Evolutionary conservation across 2,797 vertebrate genomes (phyloP), one percentile per base, ranked within the genome.

Genomic region (Hypotaenidia philippensis): DNA sequence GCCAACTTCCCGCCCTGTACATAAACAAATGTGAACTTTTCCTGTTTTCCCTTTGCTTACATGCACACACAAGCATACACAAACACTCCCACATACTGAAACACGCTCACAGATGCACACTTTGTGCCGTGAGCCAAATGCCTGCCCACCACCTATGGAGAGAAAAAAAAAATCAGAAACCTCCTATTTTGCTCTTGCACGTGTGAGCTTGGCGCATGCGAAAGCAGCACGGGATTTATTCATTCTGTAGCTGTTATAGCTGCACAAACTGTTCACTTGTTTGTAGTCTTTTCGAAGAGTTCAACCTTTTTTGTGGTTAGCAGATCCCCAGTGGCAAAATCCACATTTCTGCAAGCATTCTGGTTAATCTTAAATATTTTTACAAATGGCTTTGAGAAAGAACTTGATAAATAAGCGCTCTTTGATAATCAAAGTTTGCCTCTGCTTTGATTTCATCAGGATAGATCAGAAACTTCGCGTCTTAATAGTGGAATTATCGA

Each of bases 321-420:
- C 69, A 87, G 77, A 77, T 84, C 86, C 71, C 85, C 38, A 59
- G 94, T 49, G 94, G 83, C 57, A 90, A 63, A 91, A 82, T 93
- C 74, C 68, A 57, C 81, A 90, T 90, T 95, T 93, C 86, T 94
- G n/a, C 93, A 93, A 89, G 55, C 60, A 38, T 52, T n/a, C 40
- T 87, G 57, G 50, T 82, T 95, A 76, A 88, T 90, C 77, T 63
- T 87, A 90, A 92, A 87, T 84, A 82, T 93, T 95, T 84, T 84
- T 53, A 92, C 19, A 7, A 78, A 90, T 52, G 52, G 16, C 77
- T 93, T 93, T 74, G 64, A 70, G 87, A 68, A 81, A 45, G 60
- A 87, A 71, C 57, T 93, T 91, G 79, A 91, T 86, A 70, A 96
- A 89, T 64, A 92, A 70, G 40, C 63, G 13, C 25, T 69, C 29